Base-by-base conservation (phyloP, 2,888 invertebrate genomes). In the Phyto melanocephala region DNA sequence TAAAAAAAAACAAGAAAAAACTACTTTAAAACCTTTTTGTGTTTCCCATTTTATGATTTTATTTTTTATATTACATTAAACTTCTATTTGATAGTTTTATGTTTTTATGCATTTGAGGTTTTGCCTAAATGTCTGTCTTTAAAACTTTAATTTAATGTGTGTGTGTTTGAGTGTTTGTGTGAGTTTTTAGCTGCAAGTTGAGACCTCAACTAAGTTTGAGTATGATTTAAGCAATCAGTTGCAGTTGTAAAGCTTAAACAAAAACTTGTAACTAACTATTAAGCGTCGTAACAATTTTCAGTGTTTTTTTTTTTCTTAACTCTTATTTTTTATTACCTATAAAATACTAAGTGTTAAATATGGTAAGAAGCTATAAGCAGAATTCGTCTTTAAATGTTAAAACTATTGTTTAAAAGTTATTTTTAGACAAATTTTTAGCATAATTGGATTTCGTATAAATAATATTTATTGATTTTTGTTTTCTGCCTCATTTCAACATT, bases 361-460 rank as follows among this genome's bases (percentile, higher is more conserved):
- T 74, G 72, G 79, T 80, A 68, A n/a, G n/a, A n/a, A 72, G 67
- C 58, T 22, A 45, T 35, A 63, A 40, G 42, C 52, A 54, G n/a
- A 67, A 58, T 33, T 80, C 35, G 67, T 67, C 52, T 72, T 68
- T 68, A 62, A 60, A 67, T 60, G 37, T 71, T 65, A 35, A 52
- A 52, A 67, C 52, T 24, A 54, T 40, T 68, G 35, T 37, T 56
- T 52, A 47, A 28, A 20, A 40, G 52, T 67, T 40, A 37, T 63
- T 75, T 76, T 52, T 68, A 28, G 35, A 82, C 72, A 67, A 6
- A 79, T 60, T 72, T 80, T 60, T 6, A n/a, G 58, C 60, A 71
- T 82, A 82, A 82, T 82, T 82, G 82, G 82, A 82, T 82, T 82
- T 79, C 78, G 70, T 71, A 17, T 28, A 54, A 81, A 76, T 80